Conservation (phyloP, 1,140 invertebrate genomes). For the Diachasmimorpha longicaudata region DNA sequence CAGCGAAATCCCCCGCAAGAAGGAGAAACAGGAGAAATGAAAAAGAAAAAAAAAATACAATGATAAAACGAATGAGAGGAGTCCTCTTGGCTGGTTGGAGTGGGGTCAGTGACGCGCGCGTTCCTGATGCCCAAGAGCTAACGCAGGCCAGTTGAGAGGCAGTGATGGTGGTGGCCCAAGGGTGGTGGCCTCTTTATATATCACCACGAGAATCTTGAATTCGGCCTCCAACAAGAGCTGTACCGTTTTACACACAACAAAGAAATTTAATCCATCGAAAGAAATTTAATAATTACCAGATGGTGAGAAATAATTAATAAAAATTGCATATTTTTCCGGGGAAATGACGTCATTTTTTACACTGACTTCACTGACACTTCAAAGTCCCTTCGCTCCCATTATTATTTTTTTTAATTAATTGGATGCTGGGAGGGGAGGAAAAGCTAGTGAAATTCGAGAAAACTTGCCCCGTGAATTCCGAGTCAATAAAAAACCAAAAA, state of each 20-base stretch:
- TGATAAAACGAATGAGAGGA: neutral
- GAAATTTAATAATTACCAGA: neutral
- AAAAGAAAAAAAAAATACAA: neutral
- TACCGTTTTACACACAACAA: constrained; percentile 10
- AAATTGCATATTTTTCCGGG: too few relatives aligned
- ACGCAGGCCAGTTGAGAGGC: constrained; percentile 1
- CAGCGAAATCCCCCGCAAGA: neutral
- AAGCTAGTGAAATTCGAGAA: too few relatives aligned
- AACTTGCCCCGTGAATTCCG: too few relatives aligned
- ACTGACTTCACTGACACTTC: too few relatives aligned
- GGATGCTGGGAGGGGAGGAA: too few relatives aligned
- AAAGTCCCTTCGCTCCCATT: too few relatives aligned
- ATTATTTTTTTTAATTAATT: too few relatives aligned
- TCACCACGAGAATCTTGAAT: constrained; percentile 6
- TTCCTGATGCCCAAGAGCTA: constrained; percentile 26
- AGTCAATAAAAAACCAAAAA: too few relatives aligned
- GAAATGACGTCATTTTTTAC: neutral
- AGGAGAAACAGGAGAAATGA: constrained; percentile 19
- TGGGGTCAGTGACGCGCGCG: constrained; percentile 31
- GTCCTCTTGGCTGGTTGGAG: neutral
- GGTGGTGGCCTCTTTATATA: constrained; percentile 18
- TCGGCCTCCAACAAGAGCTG: constrained; percentile 11
- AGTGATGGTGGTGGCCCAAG: neutral
- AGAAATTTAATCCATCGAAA: constrained; percentile 1
- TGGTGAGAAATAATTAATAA: too few relatives aligned